A percentile compares a stretch with the other conserved stretches of the same genome.
Evolutionary conservation across 2,113 vertebrate species (phyloP).

Genomic region (Xenotilapia leptura): DNA sequence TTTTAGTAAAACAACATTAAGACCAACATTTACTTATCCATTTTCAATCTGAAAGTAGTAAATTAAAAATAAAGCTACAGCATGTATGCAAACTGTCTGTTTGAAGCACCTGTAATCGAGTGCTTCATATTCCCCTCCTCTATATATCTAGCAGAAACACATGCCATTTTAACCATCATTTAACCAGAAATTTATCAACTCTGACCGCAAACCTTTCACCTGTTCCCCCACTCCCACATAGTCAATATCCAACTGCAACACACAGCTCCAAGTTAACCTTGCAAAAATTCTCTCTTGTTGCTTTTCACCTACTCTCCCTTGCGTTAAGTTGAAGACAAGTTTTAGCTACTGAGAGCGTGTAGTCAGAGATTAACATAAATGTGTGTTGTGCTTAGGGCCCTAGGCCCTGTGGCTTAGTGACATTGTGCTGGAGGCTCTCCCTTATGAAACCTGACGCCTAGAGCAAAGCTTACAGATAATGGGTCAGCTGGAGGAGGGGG

Average conservation of each 20-base stretch:
- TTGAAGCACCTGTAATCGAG: not conserved
- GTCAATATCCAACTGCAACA: not conserved
- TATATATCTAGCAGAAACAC: not conserved
- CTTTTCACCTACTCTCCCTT: not conserved
- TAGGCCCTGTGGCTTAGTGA: slow-evolving; percentile 23
- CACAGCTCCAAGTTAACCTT: not conserved
- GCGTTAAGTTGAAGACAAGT: not conserved
- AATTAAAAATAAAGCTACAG: not conserved
- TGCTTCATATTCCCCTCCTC: not conserved
- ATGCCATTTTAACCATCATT: not conserved
- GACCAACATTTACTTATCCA: not conserved
- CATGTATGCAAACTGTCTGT: not conserved
- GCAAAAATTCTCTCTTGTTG: not conserved
- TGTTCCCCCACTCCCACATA: not conserved
- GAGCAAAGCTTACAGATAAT: slow-evolving; percentile 51
- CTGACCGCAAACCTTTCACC: slow-evolving; percentile 1
- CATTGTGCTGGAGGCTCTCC: slow-evolving; percentile 37
- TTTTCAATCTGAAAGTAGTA: not conserved
- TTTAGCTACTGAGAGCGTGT: not conserved
- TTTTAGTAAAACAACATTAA: not conserved
- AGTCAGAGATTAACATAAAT: not conserved
- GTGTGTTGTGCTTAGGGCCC: not conserved
- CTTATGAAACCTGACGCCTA: slow-evolving; percentile 59
- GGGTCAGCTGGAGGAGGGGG: not conserved
- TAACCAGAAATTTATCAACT: slow-evolving; percentile 12